These are phyloP conservation scores for Ciconia stormi DNA, from an alignment of 2,113 vertebrate genomes.

Conservation along the genomic window DNA sequence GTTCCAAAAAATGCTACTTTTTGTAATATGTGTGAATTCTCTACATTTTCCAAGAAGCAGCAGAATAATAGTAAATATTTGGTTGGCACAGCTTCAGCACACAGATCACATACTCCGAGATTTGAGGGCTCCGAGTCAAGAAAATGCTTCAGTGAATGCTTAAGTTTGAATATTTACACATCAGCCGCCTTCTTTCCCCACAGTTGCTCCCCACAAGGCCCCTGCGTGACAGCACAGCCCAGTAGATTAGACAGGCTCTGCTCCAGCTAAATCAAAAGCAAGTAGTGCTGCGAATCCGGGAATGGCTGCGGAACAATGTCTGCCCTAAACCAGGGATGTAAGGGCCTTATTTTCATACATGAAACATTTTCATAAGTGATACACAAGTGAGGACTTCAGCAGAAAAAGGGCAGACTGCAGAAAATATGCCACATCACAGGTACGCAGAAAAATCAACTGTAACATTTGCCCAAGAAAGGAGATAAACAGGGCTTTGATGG, in stretches of 20 bases:
- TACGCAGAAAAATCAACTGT: not conserved
- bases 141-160: constrained; percentile 9
- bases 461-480: not conserved
- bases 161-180: not conserved
- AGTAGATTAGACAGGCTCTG: not conserved
- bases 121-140: not conserved
- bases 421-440: not conserved
- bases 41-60: not conserved
- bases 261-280: not conserved
- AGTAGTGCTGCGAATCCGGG: not conserved
- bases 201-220: not conserved
- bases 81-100: not conserved
- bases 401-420: not conserved
- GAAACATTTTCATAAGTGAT: not conserved
- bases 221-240: not conserved
- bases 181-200: not conserved
- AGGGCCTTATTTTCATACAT: not conserved
- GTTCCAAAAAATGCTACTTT: not conserved
- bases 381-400: not conserved
- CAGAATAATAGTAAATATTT: constrained; percentile 21
- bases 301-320: not conserved
- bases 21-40: not conserved
- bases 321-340: not conserved
- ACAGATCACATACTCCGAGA: not conserved
- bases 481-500: not conserved